These are phyloP conservation scores for Nycticryphes semicollaris DNA, from an alignment of 2,113 vertebrate genomes.

Conservation along the genomic window DNA sequence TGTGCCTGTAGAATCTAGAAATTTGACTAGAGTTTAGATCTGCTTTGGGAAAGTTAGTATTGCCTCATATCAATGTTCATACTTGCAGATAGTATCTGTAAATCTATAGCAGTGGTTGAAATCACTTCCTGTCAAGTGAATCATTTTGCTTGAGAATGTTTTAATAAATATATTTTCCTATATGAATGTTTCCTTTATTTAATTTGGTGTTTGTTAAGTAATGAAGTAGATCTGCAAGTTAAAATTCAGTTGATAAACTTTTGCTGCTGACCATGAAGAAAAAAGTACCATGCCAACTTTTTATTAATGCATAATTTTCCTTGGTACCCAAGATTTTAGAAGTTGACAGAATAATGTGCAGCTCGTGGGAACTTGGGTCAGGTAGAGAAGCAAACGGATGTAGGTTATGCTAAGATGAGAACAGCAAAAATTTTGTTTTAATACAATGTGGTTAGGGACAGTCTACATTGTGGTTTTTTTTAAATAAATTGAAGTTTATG, in stretches of 20 bases:
- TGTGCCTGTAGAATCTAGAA: not conserved
- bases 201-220: not conserved
- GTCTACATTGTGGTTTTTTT: conserved; percentile 70
- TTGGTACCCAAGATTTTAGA: not conserved
- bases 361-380: not conserved
- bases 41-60: not conserved
- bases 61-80: not conserved
- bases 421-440: conserved; percentile 66
- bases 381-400: not conserved
- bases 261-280: conserved; percentile 39
- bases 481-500: conserved; percentile 32
- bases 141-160: not conserved
- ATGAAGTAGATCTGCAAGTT: not conserved
- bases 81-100: not conserved
- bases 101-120: not conserved
- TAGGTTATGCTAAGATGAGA: conserved; percentile 66
- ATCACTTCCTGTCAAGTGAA: not conserved
- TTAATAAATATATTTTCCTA: not conserved
- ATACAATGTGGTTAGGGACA: conserved; percentile 79
- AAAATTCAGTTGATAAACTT: conserved; percentile 2
- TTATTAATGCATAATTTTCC: not conserved
- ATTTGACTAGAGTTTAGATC: not conserved
- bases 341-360: not conserved
- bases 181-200: not conserved
- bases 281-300: not conserved